These are phyloP conservation scores for Brotula barbata DNA, from an alignment of 2,797 vertebrate genomes.

Conservation along the genomic window DNA sequence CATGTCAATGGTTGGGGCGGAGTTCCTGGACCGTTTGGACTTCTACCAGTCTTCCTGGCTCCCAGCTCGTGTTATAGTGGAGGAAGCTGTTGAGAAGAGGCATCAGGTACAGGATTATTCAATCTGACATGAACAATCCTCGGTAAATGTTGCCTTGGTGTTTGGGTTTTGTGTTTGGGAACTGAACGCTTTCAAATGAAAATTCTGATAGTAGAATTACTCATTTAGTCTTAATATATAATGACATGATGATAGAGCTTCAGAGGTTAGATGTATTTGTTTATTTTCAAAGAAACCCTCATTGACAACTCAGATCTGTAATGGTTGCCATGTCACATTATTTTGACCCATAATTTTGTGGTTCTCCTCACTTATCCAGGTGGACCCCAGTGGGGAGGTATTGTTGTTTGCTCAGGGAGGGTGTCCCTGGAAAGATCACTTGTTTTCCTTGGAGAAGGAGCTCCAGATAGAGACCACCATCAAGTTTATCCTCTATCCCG, in stretches of 20 bases:
- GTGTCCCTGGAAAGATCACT: constrained; percentile 95
- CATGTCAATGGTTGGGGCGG: constrained; percentile 83
- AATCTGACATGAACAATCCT: background rate
- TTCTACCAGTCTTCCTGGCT: constrained; percentile 88
- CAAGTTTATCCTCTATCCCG: constrained; percentile 85
- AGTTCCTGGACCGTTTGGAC: constrained; percentile 88
- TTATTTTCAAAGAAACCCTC: background rate
- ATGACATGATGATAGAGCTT: background rate
- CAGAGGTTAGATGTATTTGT: background rate
- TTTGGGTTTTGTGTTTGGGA: background rate
- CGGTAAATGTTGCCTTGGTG: background rate
- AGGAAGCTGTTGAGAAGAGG: constrained; percentile 80
- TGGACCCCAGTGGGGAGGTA: constrained; percentile 86
- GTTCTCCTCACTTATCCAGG: constrained; percentile 69
- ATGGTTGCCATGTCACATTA: background rate
- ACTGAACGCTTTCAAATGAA: no score
- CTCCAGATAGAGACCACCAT: constrained; percentile 78
- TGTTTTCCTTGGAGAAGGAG: constrained; percentile 85
- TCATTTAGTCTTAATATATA: no score
- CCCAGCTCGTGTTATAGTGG: constrained; percentile 86
- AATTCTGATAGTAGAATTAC: no score
- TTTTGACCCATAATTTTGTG: background rate
- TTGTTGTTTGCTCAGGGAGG: constrained; percentile 83
- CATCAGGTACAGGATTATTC: constrained; percentile 77
- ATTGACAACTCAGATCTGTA: background rate